Base-by-base conservation (phyloP, 1,140 invertebrate species). In the Potamilus streckersoni region DNA sequence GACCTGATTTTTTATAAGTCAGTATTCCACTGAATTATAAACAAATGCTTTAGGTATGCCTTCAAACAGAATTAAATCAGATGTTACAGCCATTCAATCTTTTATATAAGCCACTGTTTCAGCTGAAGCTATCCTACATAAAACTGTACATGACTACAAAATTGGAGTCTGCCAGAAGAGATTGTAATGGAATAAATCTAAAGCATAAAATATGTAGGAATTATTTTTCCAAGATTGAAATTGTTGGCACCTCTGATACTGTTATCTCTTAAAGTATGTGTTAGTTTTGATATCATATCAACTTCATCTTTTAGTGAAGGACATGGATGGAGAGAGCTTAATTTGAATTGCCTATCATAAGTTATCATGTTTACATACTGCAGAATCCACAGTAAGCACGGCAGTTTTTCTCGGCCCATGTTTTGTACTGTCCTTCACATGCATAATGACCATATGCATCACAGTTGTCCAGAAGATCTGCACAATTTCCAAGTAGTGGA, bases 351-450 rank as follows among this genome's bases (percentile, higher is more conserved):
- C 38, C 38, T 38, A 8, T 38, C 38, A 38, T 8, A 38, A 38
- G 38, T 38, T 6, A 38, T 38, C 38, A 1, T 23, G 15, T 74
- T 38, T 62, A 75, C 83, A 75, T 80, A 82, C 82, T 70, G 71
- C 84, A 85, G 63, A 80, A 76, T 23, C 78, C 78, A 78, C 84
- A 85, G 64, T 77, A 81, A 8, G 59, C n/a, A 62, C 79, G 79
- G 75, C 84, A 85, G 80, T 85, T 82, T 58, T 71, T 67, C 59
- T 73, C 73, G 16, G 84, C 81, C 84, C 84, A 85, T n/a, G 79
- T 60, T 3, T 69, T 68, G 68, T 81, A 85, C 16, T 69, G 71
- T 0, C 67, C 71, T 27, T 60, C 49, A 74, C 82, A 83, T 58
- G 80, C 68, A 12, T 57, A 65, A 20, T 71, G 19, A 17, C 77